A percentile compares a stretch with the other conserved stretches of the same genome.
phyloP scores from a whole-genome alignment of 2,888 invertebrate genomes.

The Nasonia oneida region DNA sequence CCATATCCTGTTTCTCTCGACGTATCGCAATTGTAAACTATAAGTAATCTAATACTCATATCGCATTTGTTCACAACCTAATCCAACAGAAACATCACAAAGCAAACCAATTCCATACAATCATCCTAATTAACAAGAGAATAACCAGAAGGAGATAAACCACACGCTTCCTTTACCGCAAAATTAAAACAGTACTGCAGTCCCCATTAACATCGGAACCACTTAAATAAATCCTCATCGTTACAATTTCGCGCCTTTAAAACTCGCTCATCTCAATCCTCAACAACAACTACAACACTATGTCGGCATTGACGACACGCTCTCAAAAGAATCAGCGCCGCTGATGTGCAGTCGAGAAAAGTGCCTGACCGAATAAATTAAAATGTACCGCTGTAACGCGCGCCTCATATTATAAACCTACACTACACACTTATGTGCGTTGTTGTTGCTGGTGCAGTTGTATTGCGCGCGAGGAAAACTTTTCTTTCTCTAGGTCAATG shows the following conservation, averaged over 20 bases:
- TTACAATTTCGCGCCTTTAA: too few relatives aligned
- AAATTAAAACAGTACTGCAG: too few relatives aligned
- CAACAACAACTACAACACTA: not conserved
- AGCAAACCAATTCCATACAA: not conserved
- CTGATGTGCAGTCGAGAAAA: not conserved
- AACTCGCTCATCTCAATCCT: not conserved
- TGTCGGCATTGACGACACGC: not conserved
- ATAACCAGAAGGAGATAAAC: not conserved
- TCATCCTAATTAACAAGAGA: not conserved
- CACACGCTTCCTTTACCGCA: not conserved
- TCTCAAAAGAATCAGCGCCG: not conserved
- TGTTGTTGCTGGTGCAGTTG: not conserved
- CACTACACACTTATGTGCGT: not conserved
- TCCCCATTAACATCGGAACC: not conserved
- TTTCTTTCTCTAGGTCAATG: slow-evolving; percentile 58
- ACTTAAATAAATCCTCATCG: not conserved
- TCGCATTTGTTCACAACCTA: not conserved
- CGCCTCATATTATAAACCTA: not conserved
- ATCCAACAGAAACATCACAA: too few relatives aligned
- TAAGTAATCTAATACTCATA: not conserved
- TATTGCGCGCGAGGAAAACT: slow-evolving; percentile 36
- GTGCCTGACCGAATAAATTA: slow-evolving; percentile 42
- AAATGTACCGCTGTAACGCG: slow-evolving; percentile 31
- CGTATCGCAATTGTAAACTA: not conserved
- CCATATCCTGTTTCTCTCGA: not conserved